Base-by-base conservation (phyloP, 2,888 invertebrate species). In the Cerastoderma edule region DNA sequence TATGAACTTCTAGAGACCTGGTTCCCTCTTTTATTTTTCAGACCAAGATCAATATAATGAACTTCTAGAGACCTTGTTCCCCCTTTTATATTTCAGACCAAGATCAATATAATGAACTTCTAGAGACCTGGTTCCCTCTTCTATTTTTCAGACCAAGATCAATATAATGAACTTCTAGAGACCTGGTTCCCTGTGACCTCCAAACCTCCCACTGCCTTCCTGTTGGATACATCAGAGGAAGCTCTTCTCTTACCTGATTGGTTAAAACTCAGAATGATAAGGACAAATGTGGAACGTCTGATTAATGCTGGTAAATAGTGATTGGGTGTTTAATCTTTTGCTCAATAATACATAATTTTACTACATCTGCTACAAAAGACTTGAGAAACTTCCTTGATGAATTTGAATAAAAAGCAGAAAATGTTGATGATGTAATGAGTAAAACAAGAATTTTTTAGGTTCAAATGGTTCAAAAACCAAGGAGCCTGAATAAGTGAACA, bases 231-330 rank as follows among this genome's bases (percentile, higher is more conserved):
- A 1, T 95, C 95, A 6, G 97, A 97, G 91, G 96, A 96, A 90
- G 96, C 96, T 4, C 93, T 95, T 44, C 94, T 98, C 73, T 95
- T 97, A 82, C 98, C 98, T 0, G 98, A 98, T 93, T 98, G 98
- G 98, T 94, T 98, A 88, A 96, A 97, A 87, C 94, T 98, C 53
- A 95, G 96, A 89, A 97, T 97, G 94, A 95, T 96, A 66, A 94
- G 97, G 16, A 97, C 97, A 0, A 96, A 96, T 48, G 96, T 97
- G 2, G 94, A 96, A 1, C 94, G 96, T 60, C 94, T 99, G 32
- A 96, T 98, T 35, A 96, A 96, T 87, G 96, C 97, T 0, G 92
- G 92, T 92, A 84, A 39, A 33, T 24, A 1, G 5, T 46, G 8
- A 2, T 46, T 46, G 46, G n/a, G n/a, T 46, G 46, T 46, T 46